A percentile compares a stretch with the other conserved stretches of the same genome.
These are phyloP conservation scores for Trachops cirrhosus DNA, from an alignment of 2,797 vertebrate species.

Conservation along the genomic window DNA sequence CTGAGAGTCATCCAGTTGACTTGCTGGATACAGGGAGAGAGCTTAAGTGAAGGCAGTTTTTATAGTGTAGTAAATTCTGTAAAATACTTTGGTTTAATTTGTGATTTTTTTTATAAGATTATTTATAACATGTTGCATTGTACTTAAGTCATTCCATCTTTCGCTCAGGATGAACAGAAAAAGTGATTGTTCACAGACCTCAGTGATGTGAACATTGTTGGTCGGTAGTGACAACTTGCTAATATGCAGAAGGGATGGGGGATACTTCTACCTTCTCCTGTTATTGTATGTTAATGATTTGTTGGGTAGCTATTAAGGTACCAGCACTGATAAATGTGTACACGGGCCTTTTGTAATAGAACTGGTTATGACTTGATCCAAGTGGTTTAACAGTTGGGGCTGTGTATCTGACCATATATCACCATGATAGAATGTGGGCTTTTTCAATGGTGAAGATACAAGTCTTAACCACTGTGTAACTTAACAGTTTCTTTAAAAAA, in stretches of 20 bases:
- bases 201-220: constrained; percentile 81
- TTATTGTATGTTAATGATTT: constrained; percentile 88
- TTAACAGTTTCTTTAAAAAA: constrained; percentile 83
- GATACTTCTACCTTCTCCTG: constrained; percentile 86
- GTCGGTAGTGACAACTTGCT: constrained; percentile 84
- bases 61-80: constrained; percentile 87
- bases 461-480: constrained; percentile 87
- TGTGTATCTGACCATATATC: constrained; percentile 87
- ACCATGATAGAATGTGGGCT: constrained; percentile 87
- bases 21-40: constrained; percentile 95
- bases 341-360: constrained; percentile 89
- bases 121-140: constrained; percentile 89
- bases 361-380: constrained; percentile 89
- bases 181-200: constrained; percentile 86
- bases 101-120: constrained; percentile 88
- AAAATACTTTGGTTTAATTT: constrained; percentile 89
- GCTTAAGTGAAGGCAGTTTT: constrained; percentile 87
- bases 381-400: constrained; percentile 87
- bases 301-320: constrained; percentile 88
- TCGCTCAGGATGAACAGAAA: constrained; percentile 89
- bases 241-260: constrained; percentile 86
- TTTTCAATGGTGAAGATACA: constrained; percentile 82
- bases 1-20: constrained; percentile 97
- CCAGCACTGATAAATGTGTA: constrained; percentile 88
- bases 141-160: constrained; percentile 90